Base-by-base conservation (phyloP, 1,140 invertebrate genomes). In the Plutomurus gul region DNA sequence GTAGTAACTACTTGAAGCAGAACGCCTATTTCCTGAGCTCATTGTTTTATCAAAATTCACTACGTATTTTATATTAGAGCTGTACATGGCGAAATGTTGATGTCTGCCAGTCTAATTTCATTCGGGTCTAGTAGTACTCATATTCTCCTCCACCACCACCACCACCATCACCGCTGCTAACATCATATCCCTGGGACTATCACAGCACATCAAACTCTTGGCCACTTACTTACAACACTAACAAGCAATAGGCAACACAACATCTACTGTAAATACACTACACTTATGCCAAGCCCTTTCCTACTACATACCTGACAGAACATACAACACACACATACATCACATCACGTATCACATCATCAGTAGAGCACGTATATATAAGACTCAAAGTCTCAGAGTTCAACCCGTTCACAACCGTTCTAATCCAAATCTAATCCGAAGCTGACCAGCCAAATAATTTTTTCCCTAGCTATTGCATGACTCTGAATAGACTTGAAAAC, bases 21-120 rank as follows among this genome's bases (percentile, higher is more conserved):
- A 65, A 65, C 77, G 71, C 77, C 77, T 78, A 78, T 78, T 78
- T 78, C 71, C 77, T 73, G 18, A 74, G 71, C 71, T 73, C 71
- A 78, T 78, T 78, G 77, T 78, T 78, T 78, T 78, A 78, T 78
- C 70, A 73, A 73, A 71, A 16, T 73, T 71, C n/a, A 20, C 65
- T 20, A 73, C 72, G 70, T 78, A 36, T 40, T 40, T 37, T 37
- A 60, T 33, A 65, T 33, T 27, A 30, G 27, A 65, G 22, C 30
- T 65, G 56, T 65, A 18, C 18, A 65, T 33, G 13, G 56, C 27
- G 16, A 65, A 65, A 65, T 65, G 56, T 27, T 65, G 30, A 65
- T 65, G 27, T 16, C 27, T n/a, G 16, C 27, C 27, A 33, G 27
- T 65, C 56, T 65, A 65, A 65, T 65, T 27, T 65, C 56, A 65